phyloP scores from a whole-genome alignment of 2,888 invertebrate genomes.

The Vannuccia rotundouncinata region DNA sequence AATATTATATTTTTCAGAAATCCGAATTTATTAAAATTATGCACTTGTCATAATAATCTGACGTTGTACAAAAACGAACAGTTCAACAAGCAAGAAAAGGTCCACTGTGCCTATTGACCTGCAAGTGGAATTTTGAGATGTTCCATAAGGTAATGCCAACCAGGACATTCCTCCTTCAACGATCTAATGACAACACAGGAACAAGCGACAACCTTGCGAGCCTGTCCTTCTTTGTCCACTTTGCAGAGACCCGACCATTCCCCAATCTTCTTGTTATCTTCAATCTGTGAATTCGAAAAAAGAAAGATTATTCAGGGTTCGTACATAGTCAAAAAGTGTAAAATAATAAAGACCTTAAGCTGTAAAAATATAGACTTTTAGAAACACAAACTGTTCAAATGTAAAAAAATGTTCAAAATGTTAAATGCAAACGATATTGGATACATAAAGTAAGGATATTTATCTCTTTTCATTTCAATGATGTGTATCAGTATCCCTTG shows the following conservation, averaged over 20 bases:
- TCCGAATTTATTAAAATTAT: no score
- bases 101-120: not conserved
- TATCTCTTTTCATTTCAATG: not conserved
- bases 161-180: not conserved
- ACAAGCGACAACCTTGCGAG: conserved; percentile 94
- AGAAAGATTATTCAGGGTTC: no score
- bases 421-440: not conserved
- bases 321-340: no score
- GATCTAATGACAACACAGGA: conserved; percentile 80
- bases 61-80: no score
- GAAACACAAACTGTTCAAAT: not conserved
- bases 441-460: not conserved
- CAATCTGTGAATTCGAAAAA: not conserved
- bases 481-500: not conserved
- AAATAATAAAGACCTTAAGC: not conserved
- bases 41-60: no score
- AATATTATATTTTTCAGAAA: no score
- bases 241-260: conserved; percentile 99
- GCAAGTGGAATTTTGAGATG: not conserved
- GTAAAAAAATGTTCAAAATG: not conserved
- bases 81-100: no score
- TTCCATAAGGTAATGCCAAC: not conserved
- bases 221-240: conserved; percentile 96
- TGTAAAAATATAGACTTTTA: not conserved
- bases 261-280: conserved; percentile 61